These are phyloP conservation scores for Drosophila varians DNA, from an alignment of 1,140 invertebrate genomes.

Conservation along the genomic window DNA sequence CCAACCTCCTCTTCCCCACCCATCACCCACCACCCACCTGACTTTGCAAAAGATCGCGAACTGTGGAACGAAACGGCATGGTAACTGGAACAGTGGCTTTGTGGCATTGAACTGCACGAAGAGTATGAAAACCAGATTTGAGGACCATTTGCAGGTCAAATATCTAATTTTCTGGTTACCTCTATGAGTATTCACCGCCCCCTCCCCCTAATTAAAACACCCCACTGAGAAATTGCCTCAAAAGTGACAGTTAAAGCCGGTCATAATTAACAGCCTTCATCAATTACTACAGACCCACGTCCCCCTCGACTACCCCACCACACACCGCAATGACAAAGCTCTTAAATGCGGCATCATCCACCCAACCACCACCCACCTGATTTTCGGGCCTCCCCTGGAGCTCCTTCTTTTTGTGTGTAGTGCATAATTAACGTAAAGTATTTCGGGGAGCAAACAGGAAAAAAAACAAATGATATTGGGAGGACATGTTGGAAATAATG, in stretches of 20 bases:
- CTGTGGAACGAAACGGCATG: conserved; percentile 66
- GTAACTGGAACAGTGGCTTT: conserved; percentile 50
- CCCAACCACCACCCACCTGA: neutral
- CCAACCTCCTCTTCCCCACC: neutral
- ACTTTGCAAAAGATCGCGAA: conserved; percentile 65
- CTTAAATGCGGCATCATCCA: conserved; percentile 13
- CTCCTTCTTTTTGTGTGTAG: conserved; percentile 25
- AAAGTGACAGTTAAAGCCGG: conserved; percentile 56
- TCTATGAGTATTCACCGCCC: conserved; percentile 2
- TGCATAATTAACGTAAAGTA: conserved; percentile 52
- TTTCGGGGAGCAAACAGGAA: conserved; percentile 22
- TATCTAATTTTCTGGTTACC: neutral
- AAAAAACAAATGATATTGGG: conserved; percentile 1
- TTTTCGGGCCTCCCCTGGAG: neutral
- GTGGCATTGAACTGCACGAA: conserved; percentile 37
- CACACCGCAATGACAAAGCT: conserved; percentile 32
- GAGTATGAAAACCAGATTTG: conserved; percentile 24
- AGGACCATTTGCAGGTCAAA: neutral
- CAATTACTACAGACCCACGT: conserved; percentile 38
- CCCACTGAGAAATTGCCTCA: conserved; percentile 12
- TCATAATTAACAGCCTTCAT: conserved; percentile 59
- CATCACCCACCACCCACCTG: conserved; percentile 1
- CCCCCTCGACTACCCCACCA: neutral
- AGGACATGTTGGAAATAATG: conserved; percentile 56
- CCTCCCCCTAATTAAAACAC: conserved; percentile 8